These are phyloP conservation scores for Hirtodrosophila confusa DNA, from an alignment of 2,888 invertebrate species.

Conservation along the genomic window DNA sequence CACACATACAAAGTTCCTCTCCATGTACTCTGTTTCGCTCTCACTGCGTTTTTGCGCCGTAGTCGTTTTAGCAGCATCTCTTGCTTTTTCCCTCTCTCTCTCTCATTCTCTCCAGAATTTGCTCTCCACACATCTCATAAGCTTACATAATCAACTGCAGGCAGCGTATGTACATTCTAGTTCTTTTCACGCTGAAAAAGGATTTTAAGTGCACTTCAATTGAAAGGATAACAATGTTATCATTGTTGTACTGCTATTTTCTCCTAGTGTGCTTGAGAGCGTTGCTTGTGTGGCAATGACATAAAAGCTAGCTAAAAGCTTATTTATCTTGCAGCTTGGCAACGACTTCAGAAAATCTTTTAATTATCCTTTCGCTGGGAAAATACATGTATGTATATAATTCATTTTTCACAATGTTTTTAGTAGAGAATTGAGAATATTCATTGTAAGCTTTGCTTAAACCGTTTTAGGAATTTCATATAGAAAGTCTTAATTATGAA, in stretches of 20 bases:
- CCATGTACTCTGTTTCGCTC: slow-evolving; percentile 4
- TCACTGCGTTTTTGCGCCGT: slow-evolving; percentile 9
- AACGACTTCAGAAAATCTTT: slow-evolving; percentile 9
- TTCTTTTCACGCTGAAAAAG: slow-evolving; percentile 41
- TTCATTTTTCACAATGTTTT: too few species aligned
- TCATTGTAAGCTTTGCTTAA: too few species aligned
- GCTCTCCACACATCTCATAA: slow-evolving; percentile 52
- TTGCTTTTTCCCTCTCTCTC: slow-evolving; percentile 12
- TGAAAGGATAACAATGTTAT: slow-evolving; percentile 61
- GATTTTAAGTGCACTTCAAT: slow-evolving; percentile 57
- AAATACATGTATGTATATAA: background rate
- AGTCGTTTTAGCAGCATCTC: slow-evolving; percentile 36
- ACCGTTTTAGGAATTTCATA: too few species aligned
- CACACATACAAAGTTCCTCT: background rate
- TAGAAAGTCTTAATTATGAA: too few species aligned
- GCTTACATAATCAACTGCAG: slow-evolving; percentile 66
- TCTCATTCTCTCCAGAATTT: slow-evolving; percentile 10
- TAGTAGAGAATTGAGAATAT: too few species aligned
- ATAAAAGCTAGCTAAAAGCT: slow-evolving; percentile 34
- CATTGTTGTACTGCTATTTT: slow-evolving; percentile 51
- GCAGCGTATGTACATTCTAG: slow-evolving; percentile 19
- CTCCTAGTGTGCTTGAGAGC: background rate
- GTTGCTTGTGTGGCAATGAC: slow-evolving; percentile 7
- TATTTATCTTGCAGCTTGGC: slow-evolving; percentile 8
- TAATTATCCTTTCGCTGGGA: slow-evolving; percentile 14